Percentiles rank a stretch among this genome's conserved stretches.
Conservation (phyloP, 2,888 invertebrate genomes). For the Trimorus sp. region DNA sequence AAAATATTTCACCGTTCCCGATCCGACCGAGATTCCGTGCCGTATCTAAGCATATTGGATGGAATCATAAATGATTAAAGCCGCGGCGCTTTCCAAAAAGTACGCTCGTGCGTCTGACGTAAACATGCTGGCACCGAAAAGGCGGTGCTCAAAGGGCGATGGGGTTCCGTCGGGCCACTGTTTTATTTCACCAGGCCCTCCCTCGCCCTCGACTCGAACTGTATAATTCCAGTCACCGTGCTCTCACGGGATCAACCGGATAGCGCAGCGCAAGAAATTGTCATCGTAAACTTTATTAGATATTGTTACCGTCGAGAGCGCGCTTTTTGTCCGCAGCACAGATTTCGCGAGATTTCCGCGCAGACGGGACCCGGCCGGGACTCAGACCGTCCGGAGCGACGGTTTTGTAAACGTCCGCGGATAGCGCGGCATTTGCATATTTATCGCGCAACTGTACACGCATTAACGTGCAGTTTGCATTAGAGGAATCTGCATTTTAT, state of each 20-base stretch:
- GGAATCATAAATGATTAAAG: constrained; percentile 29
- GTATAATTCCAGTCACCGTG: constrained; percentile 77
- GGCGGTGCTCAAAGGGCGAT: constrained; percentile 36
- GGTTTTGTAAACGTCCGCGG: neutral
- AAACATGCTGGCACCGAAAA: constrained; percentile 39
- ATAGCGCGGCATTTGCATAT: constrained; percentile 26
- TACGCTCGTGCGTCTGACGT: constrained; percentile 17
- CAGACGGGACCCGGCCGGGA: neutral
- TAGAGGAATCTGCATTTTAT: constrained; percentile 14
- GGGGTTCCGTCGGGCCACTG: constrained; percentile 70
- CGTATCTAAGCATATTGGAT: neutral
- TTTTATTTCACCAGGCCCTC: constrained; percentile 75
- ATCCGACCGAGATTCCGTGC: too few relatives aligned
- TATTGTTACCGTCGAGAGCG: constrained; percentile 26
- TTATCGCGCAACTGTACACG: constrained; percentile 29
- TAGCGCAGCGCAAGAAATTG: constrained; percentile 46
- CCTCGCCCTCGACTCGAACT: constrained; percentile 68
- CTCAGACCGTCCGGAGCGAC: neutral
- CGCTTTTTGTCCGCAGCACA: constrained; percentile 43
- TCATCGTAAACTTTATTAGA: constrained; percentile 60
- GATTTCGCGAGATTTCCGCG: constrained; percentile 51
- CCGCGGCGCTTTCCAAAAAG: constrained; percentile 5
- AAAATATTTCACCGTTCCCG: too few relatives aligned
- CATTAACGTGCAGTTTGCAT: constrained; percentile 32
- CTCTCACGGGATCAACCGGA: constrained; percentile 69